Conservation (phyloP, 2,888 invertebrate genomes). For the Eudemis profundana region DNA sequence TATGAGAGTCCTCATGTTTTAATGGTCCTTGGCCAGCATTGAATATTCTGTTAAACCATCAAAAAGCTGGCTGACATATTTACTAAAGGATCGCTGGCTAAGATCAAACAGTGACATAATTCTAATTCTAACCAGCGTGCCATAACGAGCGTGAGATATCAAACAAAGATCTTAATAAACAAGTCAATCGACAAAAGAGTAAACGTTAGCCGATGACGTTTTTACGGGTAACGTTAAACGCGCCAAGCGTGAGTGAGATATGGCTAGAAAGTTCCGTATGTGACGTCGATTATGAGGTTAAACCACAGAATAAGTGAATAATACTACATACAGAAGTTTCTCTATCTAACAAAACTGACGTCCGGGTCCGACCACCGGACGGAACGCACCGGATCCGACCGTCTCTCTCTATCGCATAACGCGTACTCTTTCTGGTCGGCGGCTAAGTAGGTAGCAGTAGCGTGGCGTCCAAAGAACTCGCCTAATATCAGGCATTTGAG, state of each 20-base stretch:
- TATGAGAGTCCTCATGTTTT: too few relatives aligned
- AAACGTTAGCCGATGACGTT: conserved; percentile 31
- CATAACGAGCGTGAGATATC: not conserved
- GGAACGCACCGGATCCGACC: too few relatives aligned
- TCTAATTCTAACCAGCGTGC: not conserved
- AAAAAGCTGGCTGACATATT: conserved; percentile 5
- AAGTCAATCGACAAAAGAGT: conserved; percentile 22
- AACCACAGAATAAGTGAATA: too few relatives aligned
- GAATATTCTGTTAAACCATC: not conserved
- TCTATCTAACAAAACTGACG: too few relatives aligned
- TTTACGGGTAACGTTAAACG: conserved; percentile 20
- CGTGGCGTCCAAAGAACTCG: too few relatives aligned
- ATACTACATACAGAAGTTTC: too few relatives aligned
- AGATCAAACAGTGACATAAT: conserved; percentile 9
- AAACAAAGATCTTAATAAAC: conserved; percentile 24
- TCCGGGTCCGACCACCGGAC: too few relatives aligned
- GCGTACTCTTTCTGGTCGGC: too few relatives aligned
- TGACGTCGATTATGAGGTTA: not conserved
- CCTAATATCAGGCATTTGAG: too few relatives aligned
- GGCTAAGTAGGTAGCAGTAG: too few relatives aligned
- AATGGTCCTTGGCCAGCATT: not conserved
- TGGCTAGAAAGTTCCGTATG: conserved; percentile 15
- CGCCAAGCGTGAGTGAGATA: not conserved
- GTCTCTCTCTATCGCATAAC: too few relatives aligned
- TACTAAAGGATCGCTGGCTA: not conserved